Percentiles rank a stretch among this genome's conserved stretches.
phyloP scores from a whole-genome alignment of 2,888 invertebrate genomes.

The Tyria jacobaeae region DNA sequence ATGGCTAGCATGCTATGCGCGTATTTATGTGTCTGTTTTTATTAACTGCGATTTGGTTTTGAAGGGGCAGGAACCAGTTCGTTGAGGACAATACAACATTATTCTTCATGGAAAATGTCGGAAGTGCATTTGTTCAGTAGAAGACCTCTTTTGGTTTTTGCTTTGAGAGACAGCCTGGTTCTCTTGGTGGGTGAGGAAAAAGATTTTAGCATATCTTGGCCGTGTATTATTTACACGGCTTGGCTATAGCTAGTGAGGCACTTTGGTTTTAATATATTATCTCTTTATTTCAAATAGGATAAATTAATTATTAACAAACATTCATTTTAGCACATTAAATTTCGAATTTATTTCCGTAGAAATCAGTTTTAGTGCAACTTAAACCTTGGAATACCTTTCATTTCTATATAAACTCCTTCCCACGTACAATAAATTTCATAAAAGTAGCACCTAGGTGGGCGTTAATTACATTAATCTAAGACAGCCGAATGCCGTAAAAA shows the following conservation, averaged over 20 bases:
- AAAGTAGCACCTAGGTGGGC: conserved; percentile 54
- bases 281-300: no score
- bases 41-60: neutral
- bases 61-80: neutral
- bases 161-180: neutral
- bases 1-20: conserved; percentile 26
- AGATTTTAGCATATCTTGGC: neutral
- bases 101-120: neutral
- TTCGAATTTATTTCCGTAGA: neutral
- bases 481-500: conserved; percentile 57
- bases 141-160: no score
- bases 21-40: conserved; percentile 36
- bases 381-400: conserved; percentile 12
- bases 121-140: neutral
- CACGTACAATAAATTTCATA: conserved; percentile 38
- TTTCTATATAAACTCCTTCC: conserved; percentile 28
- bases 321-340: neutral
- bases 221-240: no score
- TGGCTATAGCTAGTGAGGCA: no score
- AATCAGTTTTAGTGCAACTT: conserved; percentile 9
- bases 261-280: no score
- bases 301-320: no score
- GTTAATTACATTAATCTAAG: conserved; percentile 67
- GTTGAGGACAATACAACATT: neutral
- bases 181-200: neutral